Evolutionary conservation across 1,140 invertebrate genomes (phyloP), one percentile per base, ranked within the genome.

Genomic region (Ceratina australensis): DNA sequence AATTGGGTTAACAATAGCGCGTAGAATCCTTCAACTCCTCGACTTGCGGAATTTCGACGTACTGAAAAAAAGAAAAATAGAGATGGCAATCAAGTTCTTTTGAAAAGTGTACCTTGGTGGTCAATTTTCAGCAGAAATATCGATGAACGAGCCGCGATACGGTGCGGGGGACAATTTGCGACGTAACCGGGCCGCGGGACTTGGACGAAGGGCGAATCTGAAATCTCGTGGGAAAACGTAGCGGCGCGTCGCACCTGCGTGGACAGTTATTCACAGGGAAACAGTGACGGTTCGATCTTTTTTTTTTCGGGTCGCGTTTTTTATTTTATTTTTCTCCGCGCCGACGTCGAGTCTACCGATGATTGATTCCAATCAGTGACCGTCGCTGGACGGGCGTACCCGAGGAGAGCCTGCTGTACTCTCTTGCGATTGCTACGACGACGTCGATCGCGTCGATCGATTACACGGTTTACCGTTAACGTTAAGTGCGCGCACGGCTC

Each of bases 291-390:
- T 78, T 64, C 80, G 75, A 82, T 83, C 66, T 83, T 81, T 82
- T 61, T 54, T 33, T 64, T 54, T 54, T 54, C 52, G 3, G 59
- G 10, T 26, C 54, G 64, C 50, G 59, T 54, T n/a, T n/a, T n/a
- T n/a, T 68, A n/a, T 26, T 50, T 50, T 65, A 20, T 16, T 2
- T 15, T 50, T 24, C 13, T 65, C n/a, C 12, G 59, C 24, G 64
- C 49, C 33, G 47, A 49, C 63, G 69, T n/a, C 33, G 26, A 47
- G 33, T 10, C 81, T 63, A 63, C n/a, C 59, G 71, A 72, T 72
- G 81, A 83, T 83, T 83, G 81, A 83, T 83, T 83, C 75, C 81
- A 83, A 83, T 78, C 81, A 83, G 59, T 72, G 71, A 79, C 80
- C 33, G 74, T 82, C 50, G 67, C 28, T 22, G 71, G 16, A n/a